These are phyloP conservation scores for Cheilosia vernalis DNA, from an alignment of 2,888 invertebrate species.

Conservation along the genomic window DNA sequence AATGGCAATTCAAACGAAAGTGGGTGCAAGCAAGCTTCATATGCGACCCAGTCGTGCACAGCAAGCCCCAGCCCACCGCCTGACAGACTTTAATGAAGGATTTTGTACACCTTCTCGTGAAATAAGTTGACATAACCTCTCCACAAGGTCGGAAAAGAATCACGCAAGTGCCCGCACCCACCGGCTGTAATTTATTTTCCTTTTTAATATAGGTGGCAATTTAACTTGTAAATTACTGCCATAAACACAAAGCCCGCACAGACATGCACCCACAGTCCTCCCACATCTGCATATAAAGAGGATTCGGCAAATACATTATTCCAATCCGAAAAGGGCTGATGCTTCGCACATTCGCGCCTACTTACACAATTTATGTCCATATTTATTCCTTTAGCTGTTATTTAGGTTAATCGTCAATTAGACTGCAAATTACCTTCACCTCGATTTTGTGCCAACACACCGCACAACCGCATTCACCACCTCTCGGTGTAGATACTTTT, in stretches of 20 bases:
- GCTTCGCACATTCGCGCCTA: slow-evolving; percentile 2
- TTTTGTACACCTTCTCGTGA: too few relatives aligned
- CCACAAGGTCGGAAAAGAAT: too few relatives aligned
- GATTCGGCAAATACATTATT: background rate
- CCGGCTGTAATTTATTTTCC: background rate
- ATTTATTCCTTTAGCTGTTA: slow-evolving; percentile 25
- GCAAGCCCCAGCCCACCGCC: too few relatives aligned
- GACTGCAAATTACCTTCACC: slow-evolving; percentile 35
- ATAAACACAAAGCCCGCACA: background rate
- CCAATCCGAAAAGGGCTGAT: background rate
- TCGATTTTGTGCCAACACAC: slow-evolving; percentile 20
- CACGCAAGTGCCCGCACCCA: too few relatives aligned
- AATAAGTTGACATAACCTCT: too few relatives aligned
- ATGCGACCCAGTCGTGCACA: too few relatives aligned
- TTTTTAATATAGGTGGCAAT: background rate
- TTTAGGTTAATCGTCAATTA: slow-evolving; percentile 44
- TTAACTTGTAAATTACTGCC: slow-evolving; percentile 8
- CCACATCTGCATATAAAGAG: background rate
- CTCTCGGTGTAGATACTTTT: background rate
- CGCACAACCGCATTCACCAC: slow-evolving; percentile 1
- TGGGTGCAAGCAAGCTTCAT: too few relatives aligned
- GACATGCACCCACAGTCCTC: too few relatives aligned
- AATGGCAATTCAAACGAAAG: too few relatives aligned
- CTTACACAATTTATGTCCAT: slow-evolving; percentile 21
- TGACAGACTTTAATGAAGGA: too few relatives aligned